Conservation (phyloP, 2,888 invertebrate genomes). For the Acronicta psi region DNA sequence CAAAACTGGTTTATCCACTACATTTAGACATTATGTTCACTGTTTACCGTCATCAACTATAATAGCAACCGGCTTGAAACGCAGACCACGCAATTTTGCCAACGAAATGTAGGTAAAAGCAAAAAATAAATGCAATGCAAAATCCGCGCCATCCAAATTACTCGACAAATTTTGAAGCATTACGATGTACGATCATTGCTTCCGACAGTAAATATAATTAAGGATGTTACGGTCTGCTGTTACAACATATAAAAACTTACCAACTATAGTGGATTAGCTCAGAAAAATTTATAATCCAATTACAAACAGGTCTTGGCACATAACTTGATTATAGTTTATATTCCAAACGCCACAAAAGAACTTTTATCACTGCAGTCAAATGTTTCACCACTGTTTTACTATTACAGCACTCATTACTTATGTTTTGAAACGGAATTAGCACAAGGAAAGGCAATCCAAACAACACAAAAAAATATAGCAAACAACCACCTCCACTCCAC, state of each 20-base stretch:
- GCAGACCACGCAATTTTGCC: conserved; percentile 5
- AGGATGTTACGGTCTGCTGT: conserved; percentile 42
- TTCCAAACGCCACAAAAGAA: conserved; percentile 29
- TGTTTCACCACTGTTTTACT: conserved; percentile 38
- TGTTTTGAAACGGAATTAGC: conserved; percentile 50
- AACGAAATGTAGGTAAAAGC: conserved; percentile 39
- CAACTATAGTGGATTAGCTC: conserved; percentile 30
- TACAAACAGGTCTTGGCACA: conserved; percentile 45
- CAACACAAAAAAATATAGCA: conserved; percentile 48
- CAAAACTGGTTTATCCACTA: conserved; percentile 34
- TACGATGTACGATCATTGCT: conserved; percentile 4
- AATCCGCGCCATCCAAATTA: conserved; percentile 13
- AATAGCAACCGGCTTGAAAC: conserved; percentile 38
- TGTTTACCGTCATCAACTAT: conserved; percentile 9
- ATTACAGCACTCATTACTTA: conserved; percentile 45
- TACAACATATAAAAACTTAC: conserved; percentile 55
- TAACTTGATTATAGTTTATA: conserved; percentile 31
- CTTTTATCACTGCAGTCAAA: conserved; percentile 22
- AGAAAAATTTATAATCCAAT: conserved; percentile 56
- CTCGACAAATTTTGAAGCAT: conserved; percentile 10
- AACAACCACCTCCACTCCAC: conserved; percentile 35
- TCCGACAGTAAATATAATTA: conserved; percentile 31
- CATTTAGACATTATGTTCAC: conserved; percentile 18
- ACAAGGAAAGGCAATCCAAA: conserved; percentile 49
- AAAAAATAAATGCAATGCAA: conserved; percentile 9